These are phyloP conservation scores for Rotaria magnacalcarata DNA, from an alignment of 2,888 invertebrate genomes.

Conservation along the genomic window DNA sequence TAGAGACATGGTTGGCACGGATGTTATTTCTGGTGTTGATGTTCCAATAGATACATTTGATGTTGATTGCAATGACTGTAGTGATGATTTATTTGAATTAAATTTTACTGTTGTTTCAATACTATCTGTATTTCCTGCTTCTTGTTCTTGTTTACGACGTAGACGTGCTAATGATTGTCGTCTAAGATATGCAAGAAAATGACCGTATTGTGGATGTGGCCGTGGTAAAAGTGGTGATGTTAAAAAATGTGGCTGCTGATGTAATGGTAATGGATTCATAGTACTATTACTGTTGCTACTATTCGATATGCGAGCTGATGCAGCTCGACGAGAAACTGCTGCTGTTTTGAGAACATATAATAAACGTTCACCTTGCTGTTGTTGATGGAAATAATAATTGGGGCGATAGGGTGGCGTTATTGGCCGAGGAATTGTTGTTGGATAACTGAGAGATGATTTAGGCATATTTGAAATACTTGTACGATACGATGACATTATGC, in stretches of 20 bases:
- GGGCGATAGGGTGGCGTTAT: not conserved
- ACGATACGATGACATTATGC: not conserved
- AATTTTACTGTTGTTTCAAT: not conserved
- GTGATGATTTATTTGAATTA: not conserved
- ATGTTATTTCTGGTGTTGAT: not conserved
- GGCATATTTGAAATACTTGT: not conserved
- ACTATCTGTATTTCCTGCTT: not conserved
- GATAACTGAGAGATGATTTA: not conserved
- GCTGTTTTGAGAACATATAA: not conserved
- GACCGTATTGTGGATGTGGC: slow-evolving; percentile 2
- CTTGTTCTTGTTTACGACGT: not conserved
- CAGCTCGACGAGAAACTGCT: not conserved
- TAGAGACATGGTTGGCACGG: not conserved
- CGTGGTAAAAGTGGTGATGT: not conserved
- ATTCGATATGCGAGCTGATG: not conserved
- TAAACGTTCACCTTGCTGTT: not conserved
- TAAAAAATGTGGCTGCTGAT: not conserved
- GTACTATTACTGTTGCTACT: not conserved
- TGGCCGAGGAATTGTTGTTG: not conserved
- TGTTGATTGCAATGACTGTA: not conserved
- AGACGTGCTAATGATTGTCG: slow-evolving; percentile 18
- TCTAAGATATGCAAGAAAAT: slow-evolving; percentile 35
- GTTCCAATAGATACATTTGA: not conserved
- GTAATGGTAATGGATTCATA: not conserved
- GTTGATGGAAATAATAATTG: not conserved